These are phyloP conservation scores for Patiria pectinifera DNA, from an alignment of 53 echinoderm and acorn worm species.

Conservation along the genomic window DNA sequence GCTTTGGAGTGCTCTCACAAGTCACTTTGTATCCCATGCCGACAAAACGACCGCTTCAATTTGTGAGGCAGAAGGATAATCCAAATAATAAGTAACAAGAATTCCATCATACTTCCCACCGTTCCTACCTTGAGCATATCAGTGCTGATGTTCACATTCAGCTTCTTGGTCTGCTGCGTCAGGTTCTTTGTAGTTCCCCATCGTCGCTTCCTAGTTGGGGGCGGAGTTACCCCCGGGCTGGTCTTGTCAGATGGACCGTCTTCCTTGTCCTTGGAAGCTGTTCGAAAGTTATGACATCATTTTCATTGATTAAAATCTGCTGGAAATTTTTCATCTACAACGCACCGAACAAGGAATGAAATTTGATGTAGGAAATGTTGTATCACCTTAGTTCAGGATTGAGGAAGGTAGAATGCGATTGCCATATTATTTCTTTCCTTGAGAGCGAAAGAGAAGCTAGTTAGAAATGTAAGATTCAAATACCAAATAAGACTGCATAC, in stretches of 20 bases:
- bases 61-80: neutral
- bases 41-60: neutral
- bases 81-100: neutral
- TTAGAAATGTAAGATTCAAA: too few relatives aligned
- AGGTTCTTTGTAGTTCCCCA: slow-evolving; percentile 91
- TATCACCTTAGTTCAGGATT: too few relatives aligned
- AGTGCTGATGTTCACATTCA: slow-evolving; percentile 93
- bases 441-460: too few relatives aligned
- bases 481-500: too few relatives aligned
- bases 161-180: slow-evolving; percentile 71
- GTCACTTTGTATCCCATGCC: too few relatives aligned
- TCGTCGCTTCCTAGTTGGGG: slow-evolving; percentile 83
- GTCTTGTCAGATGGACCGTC: slow-evolving; percentile 22
- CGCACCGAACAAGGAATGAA: neutral
- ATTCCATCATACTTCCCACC: neutral
- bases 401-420: too few relatives aligned
- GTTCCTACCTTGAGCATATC: slow-evolving; percentile 85
- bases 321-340: too few relatives aligned
- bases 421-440: too few relatives aligned
- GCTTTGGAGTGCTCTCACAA: too few relatives aligned
- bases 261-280: slow-evolving; percentile 72
- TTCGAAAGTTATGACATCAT: neutral
- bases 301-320: too few relatives aligned
- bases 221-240: slow-evolving; percentile 20
- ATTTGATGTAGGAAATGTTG: neutral